Evolutionary conservation across 1,140 invertebrate genomes (phyloP).

Genomic region (Manduca sexta): DNA sequence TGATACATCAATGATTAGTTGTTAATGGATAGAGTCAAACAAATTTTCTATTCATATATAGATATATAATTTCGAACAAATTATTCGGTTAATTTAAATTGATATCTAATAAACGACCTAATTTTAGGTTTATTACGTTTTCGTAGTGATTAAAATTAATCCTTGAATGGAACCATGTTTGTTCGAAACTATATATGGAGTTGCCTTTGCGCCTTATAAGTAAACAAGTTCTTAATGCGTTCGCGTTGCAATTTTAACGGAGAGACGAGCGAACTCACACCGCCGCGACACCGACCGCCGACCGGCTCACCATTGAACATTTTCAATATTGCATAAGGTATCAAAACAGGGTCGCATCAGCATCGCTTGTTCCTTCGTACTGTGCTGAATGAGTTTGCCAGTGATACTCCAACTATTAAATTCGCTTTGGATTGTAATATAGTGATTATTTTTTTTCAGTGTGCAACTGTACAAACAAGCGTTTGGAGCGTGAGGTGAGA

Average conservation of each 20-base stretch:
- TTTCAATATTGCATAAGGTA: conserved; percentile 37
- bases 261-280: conserved; percentile 41
- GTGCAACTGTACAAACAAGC: no score
- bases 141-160: conserved; percentile 42
- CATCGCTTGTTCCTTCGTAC: conserved; percentile 11
- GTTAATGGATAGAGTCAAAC: no score
- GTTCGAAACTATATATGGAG: conserved; percentile 42
- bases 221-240: conserved; percentile 59
- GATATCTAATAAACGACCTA: conserved; percentile 17
- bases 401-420: conserved; percentile 2
- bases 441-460: no score
- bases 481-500: no score
- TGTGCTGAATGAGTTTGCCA: conserved; percentile 26
- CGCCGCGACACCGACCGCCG: conserved; percentile 24
- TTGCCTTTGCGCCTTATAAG: conserved; percentile 53
- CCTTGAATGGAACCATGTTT: conserved; percentile 54
- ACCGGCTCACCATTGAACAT: conserved; percentile 34
- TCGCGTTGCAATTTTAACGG: conserved; percentile 55
- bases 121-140: conserved; percentile 21
- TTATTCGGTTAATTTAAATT: background rate
- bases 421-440: no score
- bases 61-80: background rate
- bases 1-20: no score
- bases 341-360: conserved; percentile 25
- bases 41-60: background rate